phyloP scores from a whole-genome alignment of 2,113 vertebrate genomes.

The Regulus satrapa region DNA sequence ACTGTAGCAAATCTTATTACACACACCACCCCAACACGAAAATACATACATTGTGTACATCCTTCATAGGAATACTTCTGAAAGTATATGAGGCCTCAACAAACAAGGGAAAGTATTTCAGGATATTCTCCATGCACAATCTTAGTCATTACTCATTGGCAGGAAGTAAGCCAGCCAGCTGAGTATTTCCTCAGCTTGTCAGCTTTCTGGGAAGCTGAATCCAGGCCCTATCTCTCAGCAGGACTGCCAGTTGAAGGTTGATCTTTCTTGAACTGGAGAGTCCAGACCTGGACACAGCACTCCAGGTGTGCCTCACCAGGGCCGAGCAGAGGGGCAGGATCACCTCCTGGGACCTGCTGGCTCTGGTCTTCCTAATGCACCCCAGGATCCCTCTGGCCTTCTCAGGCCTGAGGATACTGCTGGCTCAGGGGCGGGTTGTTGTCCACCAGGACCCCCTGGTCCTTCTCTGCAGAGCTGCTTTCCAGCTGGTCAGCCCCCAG shows the following conservation, averaged over 20 bases:
- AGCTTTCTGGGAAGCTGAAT: background rate
- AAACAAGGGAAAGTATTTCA: background rate
- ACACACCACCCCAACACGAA: background rate
- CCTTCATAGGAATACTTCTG: background rate
- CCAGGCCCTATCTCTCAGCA: accelerated
- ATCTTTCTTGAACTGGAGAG: background rate
- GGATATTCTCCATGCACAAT: background rate
- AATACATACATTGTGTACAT: background rate
- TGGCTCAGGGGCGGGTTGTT: background rate
- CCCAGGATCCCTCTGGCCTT: accelerated
- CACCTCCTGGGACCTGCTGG: background rate
- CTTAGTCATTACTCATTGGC: background rate
- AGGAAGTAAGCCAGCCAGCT: background rate
- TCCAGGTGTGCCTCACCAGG: background rate
- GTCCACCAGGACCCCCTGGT: background rate
- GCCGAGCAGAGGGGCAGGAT: background rate
- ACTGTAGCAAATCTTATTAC: background rate
- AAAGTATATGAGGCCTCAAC: accelerated
- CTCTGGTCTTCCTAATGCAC: background rate
- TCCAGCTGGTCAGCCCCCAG: accelerated
- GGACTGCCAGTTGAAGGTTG: background rate
- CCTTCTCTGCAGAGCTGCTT: background rate
- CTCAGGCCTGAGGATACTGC: accelerated
- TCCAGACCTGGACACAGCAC: background rate
- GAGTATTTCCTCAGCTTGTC: background rate